These are phyloP conservation scores for Chamaea fasciata DNA, from an alignment of 2,113 vertebrate species.

Conservation along the genomic window DNA sequence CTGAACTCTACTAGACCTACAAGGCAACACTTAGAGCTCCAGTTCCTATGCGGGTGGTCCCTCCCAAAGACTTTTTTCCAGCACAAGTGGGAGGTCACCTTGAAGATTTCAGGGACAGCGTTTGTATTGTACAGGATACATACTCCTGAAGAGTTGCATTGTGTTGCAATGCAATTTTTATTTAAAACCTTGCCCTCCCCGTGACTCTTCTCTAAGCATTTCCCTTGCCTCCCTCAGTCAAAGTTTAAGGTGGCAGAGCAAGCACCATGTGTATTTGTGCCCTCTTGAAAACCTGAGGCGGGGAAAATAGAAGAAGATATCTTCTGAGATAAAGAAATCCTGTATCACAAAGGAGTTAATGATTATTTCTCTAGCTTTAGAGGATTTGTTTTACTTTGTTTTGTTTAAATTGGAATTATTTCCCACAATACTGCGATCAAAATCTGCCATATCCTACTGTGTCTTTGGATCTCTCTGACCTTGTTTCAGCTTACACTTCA, in stretches of 20 bases:
- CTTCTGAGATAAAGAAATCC: slow-evolving; percentile 59
- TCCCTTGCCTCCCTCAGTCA: slow-evolving; percentile 65
- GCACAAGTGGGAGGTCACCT: slow-evolving; percentile 73
- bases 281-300: not conserved
- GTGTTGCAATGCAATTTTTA: slow-evolving; percentile 58
- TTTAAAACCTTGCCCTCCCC: slow-evolving; percentile 67
- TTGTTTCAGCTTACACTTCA: not conserved
- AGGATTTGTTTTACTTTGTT: slow-evolving; percentile 36
- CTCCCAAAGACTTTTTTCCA: slow-evolving; percentile 63
- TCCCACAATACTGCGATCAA: slow-evolving; percentile 20
- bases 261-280: slow-evolving; percentile 29
- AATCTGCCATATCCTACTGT: not conserved
- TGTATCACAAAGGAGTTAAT: slow-evolving; percentile 57
- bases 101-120: slow-evolving; percentile 74
- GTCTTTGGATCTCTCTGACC: not conserved
- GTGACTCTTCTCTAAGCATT: slow-evolving; percentile 58
- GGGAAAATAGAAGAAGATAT: slow-evolving; percentile 27
- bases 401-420: slow-evolving; percentile 24
- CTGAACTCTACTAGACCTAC: slow-evolving; percentile 68
- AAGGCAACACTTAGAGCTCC: slow-evolving; percentile 67
- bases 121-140: slow-evolving; percentile 68
- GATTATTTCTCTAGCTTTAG: slow-evolving; percentile 53
- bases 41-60: slow-evolving; percentile 76
- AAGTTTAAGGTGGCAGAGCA: slow-evolving; percentile 69
- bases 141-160: slow-evolving; percentile 68